These are phyloP conservation scores for Drosophila micromelanica DNA, from an alignment of 1,140 invertebrate genomes.

Conservation along the genomic window DNA sequence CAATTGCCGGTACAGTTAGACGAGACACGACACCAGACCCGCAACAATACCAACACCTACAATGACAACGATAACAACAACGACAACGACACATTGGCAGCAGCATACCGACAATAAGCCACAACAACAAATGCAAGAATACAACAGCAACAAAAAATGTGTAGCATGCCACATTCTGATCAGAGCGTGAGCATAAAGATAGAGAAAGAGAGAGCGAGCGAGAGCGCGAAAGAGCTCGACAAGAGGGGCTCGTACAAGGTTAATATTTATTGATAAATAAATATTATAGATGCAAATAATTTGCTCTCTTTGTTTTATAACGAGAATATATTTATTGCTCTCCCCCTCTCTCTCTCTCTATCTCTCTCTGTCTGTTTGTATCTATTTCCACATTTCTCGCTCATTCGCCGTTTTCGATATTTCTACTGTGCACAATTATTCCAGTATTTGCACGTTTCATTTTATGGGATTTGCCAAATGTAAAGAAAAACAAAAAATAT, in stretches of 20 bases:
- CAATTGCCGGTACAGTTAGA: slow-evolving; percentile 45
- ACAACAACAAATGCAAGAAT: slow-evolving; percentile 20
- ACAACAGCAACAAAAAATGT: slow-evolving; percentile 3
- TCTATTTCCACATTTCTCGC: slow-evolving; percentile 2
- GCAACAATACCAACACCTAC: neutral
- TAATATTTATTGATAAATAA: slow-evolving; percentile 76
- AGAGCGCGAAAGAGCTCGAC: neutral
- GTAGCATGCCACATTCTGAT: slow-evolving; percentile 27
- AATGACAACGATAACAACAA: slow-evolving; percentile 2
- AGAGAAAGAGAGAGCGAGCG: slow-evolving; percentile 7
- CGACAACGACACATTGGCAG: slow-evolving; percentile 1
- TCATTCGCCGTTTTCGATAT: neutral
- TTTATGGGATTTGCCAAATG: slow-evolving; percentile 41
- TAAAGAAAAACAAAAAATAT: slow-evolving; percentile 48
- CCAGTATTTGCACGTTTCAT: slow-evolving; percentile 46
- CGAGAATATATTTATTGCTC: slow-evolving; percentile 23
- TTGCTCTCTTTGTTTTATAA: slow-evolving; percentile 20
- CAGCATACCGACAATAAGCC: slow-evolving; percentile 3
- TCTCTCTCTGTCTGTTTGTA: slow-evolving; percentile 24
- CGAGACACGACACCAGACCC: slow-evolving; percentile 8
- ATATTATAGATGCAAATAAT: slow-evolving; percentile 56
- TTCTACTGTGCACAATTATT: slow-evolving; percentile 32
- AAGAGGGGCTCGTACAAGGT: slow-evolving; percentile 51
- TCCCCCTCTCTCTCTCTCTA: slow-evolving; percentile 22
- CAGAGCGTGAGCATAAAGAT: neutral